These are phyloP conservation scores for Oopsacas minuta DNA, from an alignment of 37 sponge, comb jelly and placozoan species.

Conservation along the genomic window DNA sequence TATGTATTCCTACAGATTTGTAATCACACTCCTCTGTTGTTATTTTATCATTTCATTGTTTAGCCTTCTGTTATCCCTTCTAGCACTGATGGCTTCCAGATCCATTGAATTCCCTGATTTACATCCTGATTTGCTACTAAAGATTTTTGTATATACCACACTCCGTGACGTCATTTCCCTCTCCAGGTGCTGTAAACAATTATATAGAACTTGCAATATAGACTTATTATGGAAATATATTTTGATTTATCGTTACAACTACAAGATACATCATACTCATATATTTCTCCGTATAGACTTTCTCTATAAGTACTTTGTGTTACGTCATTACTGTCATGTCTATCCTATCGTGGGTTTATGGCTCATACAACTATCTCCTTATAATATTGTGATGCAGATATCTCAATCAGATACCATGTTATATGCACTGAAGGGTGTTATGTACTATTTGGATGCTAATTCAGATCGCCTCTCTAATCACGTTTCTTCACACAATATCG, in stretches of 20 bases:
- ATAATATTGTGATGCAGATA: not conserved
- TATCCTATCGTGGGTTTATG: not conserved
- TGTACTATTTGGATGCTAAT: not conserved
- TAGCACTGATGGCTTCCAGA: no score
- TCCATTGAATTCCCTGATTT: not conserved
- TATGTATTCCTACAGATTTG: no score
- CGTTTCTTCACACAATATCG: not conserved
- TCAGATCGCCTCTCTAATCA: not conserved
- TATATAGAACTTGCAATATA: not conserved
- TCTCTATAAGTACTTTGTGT: not conserved
- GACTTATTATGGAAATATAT: not conserved
- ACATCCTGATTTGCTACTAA: not conserved
- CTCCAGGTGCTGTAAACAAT: not conserved
- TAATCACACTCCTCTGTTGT: no score
- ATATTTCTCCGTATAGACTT: not conserved
- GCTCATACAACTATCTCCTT: not conserved
- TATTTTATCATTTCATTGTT: no score
- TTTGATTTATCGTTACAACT: not conserved
- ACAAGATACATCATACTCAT: not conserved
- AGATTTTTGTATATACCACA: not conserved
- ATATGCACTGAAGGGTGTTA: not conserved
- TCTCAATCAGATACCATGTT: not conserved
- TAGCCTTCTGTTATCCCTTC: no score
- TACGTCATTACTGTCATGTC: not conserved
- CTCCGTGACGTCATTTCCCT: not conserved